A percentile compares a stretch with the other conserved stretches of the same genome.
Conservation (phyloP, 2,797 vertebrate genomes). For the Morelia viridis region DNA sequence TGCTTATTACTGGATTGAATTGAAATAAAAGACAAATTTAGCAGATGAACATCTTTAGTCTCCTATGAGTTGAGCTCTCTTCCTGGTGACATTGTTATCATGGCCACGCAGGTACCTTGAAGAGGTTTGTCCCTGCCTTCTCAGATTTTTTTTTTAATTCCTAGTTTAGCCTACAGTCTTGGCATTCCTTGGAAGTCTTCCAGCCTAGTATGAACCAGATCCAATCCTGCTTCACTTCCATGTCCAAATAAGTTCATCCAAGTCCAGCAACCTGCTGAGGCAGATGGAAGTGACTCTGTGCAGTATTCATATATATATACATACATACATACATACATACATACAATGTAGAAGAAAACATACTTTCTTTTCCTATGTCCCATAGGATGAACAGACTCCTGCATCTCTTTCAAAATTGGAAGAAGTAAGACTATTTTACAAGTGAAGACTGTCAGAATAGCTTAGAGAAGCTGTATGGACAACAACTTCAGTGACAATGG, state of each 20-base stretch:
- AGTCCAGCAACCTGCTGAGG: no score
- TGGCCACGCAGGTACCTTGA: neutral
- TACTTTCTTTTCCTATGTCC: neutral
- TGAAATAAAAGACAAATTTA: neutral
- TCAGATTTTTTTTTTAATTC: neutral
- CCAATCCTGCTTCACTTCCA: no score
- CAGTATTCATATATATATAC: no score
- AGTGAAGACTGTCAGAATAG: neutral
- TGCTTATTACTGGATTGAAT: neutral
- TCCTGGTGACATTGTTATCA: neutral
- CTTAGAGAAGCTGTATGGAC: neutral
- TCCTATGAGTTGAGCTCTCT: neutral
- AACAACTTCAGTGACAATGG: neutral
- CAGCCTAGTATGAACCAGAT: no score
- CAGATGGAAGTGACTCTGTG: no score
- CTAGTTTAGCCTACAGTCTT: neutral
- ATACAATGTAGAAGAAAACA: neutral
- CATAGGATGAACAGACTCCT: neutral
- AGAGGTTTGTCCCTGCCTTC: neutral
- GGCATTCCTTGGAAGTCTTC: neutral
- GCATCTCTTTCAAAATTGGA: neutral
- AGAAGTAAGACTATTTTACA: neutral
- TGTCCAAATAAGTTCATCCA: no score
- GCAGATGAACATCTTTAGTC: neutral
- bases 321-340: no score